Base-by-base conservation (phyloP, 2,797 vertebrate genomes). In the Intellagama lesueurii region DNA sequence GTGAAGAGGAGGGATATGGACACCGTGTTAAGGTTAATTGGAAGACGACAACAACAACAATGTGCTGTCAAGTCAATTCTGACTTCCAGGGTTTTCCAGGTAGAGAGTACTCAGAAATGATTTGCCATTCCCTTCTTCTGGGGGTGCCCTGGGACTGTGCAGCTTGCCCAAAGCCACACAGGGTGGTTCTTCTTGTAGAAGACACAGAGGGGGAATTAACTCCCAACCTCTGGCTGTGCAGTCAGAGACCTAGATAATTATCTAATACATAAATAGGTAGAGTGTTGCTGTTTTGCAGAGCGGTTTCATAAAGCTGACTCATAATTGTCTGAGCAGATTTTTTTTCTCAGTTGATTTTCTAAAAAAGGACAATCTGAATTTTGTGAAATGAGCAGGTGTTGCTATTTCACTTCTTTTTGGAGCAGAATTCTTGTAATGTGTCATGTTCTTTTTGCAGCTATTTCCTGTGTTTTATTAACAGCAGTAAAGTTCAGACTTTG, bases 311-410 rank as follows among this genome's bases (percentile, higher is more conserved):
- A 5, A 3, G 11, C n/a, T 70, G 75, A 78, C 24, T 84, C 81
- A 72, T n/a, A 84, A 14, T n/a, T n/a, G 32, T 44, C 44, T 52
- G 22, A 78, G 24, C 19, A 40, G 6, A 6, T 70, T 88, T 78
- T 35, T 76, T 56, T 17, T 44, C 7, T n/a, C 30, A n/a, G 3
- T 49, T 79, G 8, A 14, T 81, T 87, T 79, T 44, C 30, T 3
- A 26, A 87, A 89, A n/a, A 78, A 1, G 14, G 28, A 69, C 49
- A 76, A 19, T 83, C 14, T 32, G 30, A 49, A 8, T 83, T 49
- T 77, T 56, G 32, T 28, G 26, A 52, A 40, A 88, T n/a, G 69
- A 88, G 22, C 44, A 78, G 87, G 64, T 9, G 73, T 72, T 77
- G 44, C 12, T 49, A 49, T 83, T 69, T 26, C 11, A 70, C 26